Percentiles rank a stretch among this genome's conserved stretches.
These are phyloP conservation scores for Andrena flavipes DNA, from an alignment of 2,888 invertebrate genomes.

Conservation along the genomic window DNA sequence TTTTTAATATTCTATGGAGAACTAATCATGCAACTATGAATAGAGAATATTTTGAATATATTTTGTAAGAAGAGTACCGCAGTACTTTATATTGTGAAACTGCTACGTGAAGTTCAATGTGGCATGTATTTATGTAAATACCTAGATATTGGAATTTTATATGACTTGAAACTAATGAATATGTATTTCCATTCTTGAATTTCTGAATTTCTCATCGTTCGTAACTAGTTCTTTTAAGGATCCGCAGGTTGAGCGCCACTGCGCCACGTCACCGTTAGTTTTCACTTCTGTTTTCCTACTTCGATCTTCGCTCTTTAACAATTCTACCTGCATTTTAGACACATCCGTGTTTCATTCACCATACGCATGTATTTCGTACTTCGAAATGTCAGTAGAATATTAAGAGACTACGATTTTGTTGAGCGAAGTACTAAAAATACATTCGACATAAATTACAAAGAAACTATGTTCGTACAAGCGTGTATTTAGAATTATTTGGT, in stretches of 20 bases:
- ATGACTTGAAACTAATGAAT: not conserved
- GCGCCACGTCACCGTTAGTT: constrained; percentile 81
- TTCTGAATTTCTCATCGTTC: not conserved
- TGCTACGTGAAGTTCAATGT: not conserved
- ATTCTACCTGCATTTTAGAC: constrained; percentile 43
- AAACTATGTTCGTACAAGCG: not conserved
- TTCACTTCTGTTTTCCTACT: constrained; percentile 70
- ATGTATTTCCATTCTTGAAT: not conserved
- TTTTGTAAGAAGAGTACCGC: not conserved
- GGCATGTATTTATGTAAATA: not conserved
- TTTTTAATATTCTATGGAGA: not conserved
- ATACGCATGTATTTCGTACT: not conserved
- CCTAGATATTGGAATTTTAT: not conserved
- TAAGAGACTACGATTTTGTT: not conserved
- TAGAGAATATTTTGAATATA: not conserved
- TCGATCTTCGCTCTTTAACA: constrained; percentile 50
- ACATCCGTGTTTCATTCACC: constrained; percentile 19
- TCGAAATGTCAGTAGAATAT: not conserved
- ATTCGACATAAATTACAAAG: not conserved
- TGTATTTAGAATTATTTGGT: not conserved
- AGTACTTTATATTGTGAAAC: not conserved
- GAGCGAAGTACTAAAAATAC: not conserved
- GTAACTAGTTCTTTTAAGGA: constrained; percentile 15
- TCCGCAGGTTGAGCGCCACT: constrained; percentile 78
- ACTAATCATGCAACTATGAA: not conserved